Evolutionary conservation across 64 coral and sea anemone genomes (phyloP).

Genomic region (Anthopleura sola): DNA sequence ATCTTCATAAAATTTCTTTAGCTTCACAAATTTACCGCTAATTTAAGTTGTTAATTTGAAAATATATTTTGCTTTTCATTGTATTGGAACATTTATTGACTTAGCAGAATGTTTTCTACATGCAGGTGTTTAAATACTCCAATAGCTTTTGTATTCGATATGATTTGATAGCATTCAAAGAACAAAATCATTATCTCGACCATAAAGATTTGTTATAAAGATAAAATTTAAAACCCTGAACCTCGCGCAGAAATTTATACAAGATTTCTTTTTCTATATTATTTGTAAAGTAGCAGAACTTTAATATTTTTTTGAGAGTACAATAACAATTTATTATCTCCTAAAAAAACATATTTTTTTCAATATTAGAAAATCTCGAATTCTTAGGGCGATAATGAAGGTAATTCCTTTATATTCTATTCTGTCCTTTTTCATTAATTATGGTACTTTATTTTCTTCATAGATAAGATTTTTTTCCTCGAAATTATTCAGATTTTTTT

Average conservation of each 20-base stretch:
- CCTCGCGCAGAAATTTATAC: too few species aligned
- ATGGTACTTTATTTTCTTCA: background rate
- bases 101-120: background rate
- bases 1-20: background rate
- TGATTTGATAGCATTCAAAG: conserved; percentile 1
- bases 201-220: background rate
- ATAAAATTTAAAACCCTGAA: background rate
- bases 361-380: background rate
- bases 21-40: background rate
- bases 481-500: background rate
- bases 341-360: background rate
- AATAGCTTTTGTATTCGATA: background rate
- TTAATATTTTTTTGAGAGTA: background rate
- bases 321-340: background rate
- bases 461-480: background rate
- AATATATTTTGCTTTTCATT: background rate
- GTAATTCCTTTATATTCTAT: background rate
- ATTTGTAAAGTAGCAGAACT: background rate
- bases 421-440: background rate
- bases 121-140: background rate
- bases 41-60: background rate
- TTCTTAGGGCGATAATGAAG: background rate
- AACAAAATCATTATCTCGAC: background rate
- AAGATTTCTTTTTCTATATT: too few species aligned
- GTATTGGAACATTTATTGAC: background rate